A percentile compares a stretch with the other conserved stretches of the same genome.
Evolutionary conservation across 2,888 invertebrate species (phyloP).

Genomic region (Pyrochroa serraticornis): DNA sequence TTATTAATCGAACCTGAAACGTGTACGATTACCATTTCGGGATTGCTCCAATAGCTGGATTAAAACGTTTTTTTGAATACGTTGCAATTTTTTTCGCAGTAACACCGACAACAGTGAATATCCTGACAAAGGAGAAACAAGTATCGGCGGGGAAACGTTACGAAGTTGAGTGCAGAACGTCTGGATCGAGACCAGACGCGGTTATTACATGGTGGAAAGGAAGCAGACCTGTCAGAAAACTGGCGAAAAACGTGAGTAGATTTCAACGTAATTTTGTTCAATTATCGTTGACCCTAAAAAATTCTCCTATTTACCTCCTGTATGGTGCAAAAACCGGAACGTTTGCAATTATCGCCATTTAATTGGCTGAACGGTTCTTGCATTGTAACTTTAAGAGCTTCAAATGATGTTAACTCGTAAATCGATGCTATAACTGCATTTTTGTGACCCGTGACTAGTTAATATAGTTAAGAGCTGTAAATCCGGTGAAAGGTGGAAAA

Average conservation of each 20-base stretch:
- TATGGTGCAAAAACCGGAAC: not conserved
- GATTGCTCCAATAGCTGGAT: no score
- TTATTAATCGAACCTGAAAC: constrained; percentile 11
- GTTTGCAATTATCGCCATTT: not conserved
- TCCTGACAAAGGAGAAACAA: constrained; percentile 81
- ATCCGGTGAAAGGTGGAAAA: no score
- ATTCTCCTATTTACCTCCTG: not conserved
- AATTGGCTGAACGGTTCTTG: no score
- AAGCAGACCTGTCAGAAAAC: constrained; percentile 77
- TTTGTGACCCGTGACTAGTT: no score
- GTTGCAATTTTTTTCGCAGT: constrained; percentile 65
- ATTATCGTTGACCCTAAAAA: constrained; percentile 23
- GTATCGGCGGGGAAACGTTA: constrained; percentile 86
- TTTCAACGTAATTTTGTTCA: constrained; percentile 26
- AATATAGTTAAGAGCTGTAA: no score
- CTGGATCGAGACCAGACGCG: constrained; percentile 85
- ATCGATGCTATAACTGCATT: no score
- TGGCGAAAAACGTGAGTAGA: constrained; percentile 80
- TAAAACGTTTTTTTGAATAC: constrained; percentile 4
- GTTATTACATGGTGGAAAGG: constrained; percentile 91
- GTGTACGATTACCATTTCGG: no score
- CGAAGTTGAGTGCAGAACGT: constrained; percentile 85
- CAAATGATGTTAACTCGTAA: no score
- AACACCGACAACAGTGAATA: constrained; percentile 83
- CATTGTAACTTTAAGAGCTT: no score